These are phyloP conservation scores for Drymonia ruficornis DNA, from an alignment of 2,888 invertebrate species.

Conservation along the genomic window DNA sequence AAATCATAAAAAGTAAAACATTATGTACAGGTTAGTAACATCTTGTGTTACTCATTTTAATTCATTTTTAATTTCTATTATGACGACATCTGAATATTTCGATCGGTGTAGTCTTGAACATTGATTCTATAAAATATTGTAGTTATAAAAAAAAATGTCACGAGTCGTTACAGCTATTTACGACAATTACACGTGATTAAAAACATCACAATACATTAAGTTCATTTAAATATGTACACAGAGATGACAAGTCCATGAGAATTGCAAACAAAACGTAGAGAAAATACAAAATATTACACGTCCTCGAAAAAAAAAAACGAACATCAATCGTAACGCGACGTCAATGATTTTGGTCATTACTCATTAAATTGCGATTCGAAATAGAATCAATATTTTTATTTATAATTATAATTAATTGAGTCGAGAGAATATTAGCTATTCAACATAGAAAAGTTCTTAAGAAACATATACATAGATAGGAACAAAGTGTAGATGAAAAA, in stretches of 20 bases:
- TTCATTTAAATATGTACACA: conserved; percentile 21
- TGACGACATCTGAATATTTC: background rate
- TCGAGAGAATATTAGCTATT: conserved; percentile 1
- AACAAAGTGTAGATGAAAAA: background rate
- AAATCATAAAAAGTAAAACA: background rate
- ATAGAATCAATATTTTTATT: conserved; percentile 4
- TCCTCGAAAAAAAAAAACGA: conserved; percentile 11
- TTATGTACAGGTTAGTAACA: background rate
- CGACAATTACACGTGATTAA: conserved; percentile 15
- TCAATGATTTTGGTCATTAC: conserved; percentile 21
- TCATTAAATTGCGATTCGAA: conserved; percentile 9
- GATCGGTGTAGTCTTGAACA: background rate
- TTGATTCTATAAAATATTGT: background rate
- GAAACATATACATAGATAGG: background rate
- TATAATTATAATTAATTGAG: background rate
- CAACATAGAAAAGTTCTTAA: background rate
- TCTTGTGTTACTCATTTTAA: background rate
- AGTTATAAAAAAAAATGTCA: conserved; percentile 9
- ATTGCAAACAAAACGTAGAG: conserved; percentile 12
- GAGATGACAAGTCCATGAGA: conserved; percentile 15
- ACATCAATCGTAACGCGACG: conserved; percentile 12
- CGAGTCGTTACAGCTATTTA: conserved; percentile 9
- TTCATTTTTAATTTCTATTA: background rate
- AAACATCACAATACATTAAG: conserved; percentile 16
- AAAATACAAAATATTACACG: conserved; percentile 6